Evolutionary conservation across 2,113 vertebrate genomes (phyloP).

Genomic region (Actenoides lindsayi): DNA sequence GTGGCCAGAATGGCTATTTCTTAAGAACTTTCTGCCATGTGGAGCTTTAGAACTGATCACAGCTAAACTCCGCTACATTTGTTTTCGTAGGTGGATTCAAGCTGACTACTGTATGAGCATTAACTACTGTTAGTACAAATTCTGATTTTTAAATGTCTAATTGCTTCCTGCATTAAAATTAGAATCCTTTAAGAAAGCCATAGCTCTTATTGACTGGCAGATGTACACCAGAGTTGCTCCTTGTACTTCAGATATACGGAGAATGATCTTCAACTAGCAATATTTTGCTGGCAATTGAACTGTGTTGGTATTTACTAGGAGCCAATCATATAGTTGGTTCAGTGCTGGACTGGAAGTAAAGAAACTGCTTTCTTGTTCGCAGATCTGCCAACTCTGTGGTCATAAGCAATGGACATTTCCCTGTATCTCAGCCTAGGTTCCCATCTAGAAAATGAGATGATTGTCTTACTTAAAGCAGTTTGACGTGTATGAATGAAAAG

Average conservation of each 20-base stretch:
- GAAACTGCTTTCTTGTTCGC: not conserved
- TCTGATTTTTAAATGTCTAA: not conserved
- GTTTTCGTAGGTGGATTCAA: not conserved
- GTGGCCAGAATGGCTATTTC: not conserved
- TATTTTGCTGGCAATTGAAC: not conserved
- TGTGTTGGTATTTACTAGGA: not conserved
- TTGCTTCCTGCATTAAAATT: not conserved
- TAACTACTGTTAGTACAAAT: not conserved
- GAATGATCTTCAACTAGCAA: not conserved
- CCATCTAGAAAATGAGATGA: not conserved
- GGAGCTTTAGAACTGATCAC: not conserved
- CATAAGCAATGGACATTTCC: not conserved
- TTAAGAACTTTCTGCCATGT: not conserved
- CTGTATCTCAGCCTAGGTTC: not conserved
- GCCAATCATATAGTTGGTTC: not conserved
- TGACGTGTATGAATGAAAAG: not conserved
- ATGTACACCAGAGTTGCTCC: not conserved
- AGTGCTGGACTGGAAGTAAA: not conserved
- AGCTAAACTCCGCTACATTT: not conserved
- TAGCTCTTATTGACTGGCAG: not conserved
- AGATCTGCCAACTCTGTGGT: not conserved
- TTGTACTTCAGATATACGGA: not conserved
- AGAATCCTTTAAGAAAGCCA: not conserved
- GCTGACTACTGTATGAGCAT: not conserved
- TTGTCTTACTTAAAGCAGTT: not conserved